Base-by-base conservation (phyloP, 2,888 invertebrate genomes). In the Leptura quadrifasciata region DNA sequence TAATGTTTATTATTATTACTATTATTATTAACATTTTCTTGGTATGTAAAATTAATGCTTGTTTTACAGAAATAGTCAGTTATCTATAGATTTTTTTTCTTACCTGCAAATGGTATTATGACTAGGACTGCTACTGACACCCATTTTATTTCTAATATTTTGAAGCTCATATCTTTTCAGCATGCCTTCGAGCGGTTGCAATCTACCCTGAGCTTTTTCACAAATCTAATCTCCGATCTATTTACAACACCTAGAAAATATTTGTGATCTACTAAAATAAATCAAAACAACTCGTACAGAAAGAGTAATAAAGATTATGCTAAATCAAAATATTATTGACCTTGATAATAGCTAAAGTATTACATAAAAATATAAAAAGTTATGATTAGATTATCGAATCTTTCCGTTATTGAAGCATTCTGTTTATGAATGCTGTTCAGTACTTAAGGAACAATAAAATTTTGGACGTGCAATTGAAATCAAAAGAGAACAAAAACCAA, bases 201-300 rank as follows among this genome's bases (percentile, higher is more conserved):
- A 31, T 81, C 76, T 31, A 79, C 77, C 84, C 88, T 90, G 79
- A 91, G 89, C 83, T 92, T 92, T 87, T 94, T 95, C 73, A 93
- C 92, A 89, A 95, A 96, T 64, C 91, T 91, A 31, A 95, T 89
- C 83, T 91, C 92, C n/a, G 93, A 93, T 87, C 93, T 94, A 88
- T 96, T 95, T 8, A 73, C 74, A n/a, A 96, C 92, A 72, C 94
- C 94, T 80, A 24, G 27, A 77, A 79, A 72, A 60, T 47, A 58
- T 21, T 17, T 74, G 21, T 39, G n/a, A 20, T 52, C 21, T 20
- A 39, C 18, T 20, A 54, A 47, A 67, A 54, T 20, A 54, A 47
- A 67, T 67, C 24, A 67, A 17, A 57, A 10, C 9, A n/a, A 61
- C n/a, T 27, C 21, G 24, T 5, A 31, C 6, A 31, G 27, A 8